phyloP scores from a whole-genome alignment of 2,797 vertebrate genomes.

The Myotis myotis region DNA sequence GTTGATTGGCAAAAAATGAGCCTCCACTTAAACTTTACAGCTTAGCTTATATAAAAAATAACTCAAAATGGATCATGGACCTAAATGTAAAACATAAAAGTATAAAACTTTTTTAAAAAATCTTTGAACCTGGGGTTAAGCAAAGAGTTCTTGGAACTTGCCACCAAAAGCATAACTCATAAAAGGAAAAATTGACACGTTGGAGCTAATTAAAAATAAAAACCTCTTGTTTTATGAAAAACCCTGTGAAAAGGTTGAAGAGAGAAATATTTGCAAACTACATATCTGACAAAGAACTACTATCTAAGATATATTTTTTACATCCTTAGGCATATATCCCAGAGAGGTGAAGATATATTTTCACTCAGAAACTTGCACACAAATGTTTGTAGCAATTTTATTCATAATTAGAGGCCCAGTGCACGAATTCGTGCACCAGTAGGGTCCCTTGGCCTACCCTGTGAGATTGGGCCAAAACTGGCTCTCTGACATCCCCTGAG shows the following conservation, averaged over 20 bases:
- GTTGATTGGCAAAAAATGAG: not conserved
- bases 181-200: not conserved
- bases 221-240: not conserved
- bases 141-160: not conserved
- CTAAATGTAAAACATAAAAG: slow-evolving; percentile 2
- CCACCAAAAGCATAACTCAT: not conserved
- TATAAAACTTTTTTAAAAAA: not conserved
- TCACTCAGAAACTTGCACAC: not conserved
- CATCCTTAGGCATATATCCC: not conserved
- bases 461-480: too few relatives aligned
- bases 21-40: not conserved
- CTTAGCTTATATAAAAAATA: not conserved
- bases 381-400: not conserved
- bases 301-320: not conserved
- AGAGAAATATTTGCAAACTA: not conserved
- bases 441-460: too few relatives aligned
- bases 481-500: too few relatives aligned
- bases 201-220: not conserved
- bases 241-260: not conserved
- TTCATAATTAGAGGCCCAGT: not conserved
- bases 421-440: too few relatives aligned
- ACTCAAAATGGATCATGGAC: not conserved
- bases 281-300: not conserved
- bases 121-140: not conserved
- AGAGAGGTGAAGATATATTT: not conserved